These are phyloP conservation scores for Aurelia coerulea DNA, from an alignment of 30 jellyfish, hydroid and myxozoan species.

Conservation along the genomic window DNA sequence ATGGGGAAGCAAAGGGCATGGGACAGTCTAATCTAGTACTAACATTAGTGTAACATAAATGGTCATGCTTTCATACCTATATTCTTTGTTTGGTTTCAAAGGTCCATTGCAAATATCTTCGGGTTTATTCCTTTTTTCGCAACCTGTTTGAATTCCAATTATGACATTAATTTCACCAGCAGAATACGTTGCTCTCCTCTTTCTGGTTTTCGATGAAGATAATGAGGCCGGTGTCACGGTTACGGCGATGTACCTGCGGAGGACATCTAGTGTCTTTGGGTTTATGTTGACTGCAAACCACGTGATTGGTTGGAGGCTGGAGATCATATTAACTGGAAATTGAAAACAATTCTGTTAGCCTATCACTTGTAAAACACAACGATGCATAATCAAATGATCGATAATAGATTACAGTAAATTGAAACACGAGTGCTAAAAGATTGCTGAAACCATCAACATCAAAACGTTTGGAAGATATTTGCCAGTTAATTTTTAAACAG, in stretches of 20 bases:
- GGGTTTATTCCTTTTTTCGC: conserved; percentile 32
- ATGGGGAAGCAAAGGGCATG: too few species aligned
- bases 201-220: background rate
- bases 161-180: conserved; percentile 27
- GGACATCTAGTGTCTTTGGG: conserved; percentile 4
- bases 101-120: conserved; percentile 85
- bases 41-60: too few species aligned
- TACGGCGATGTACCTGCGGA: conserved; percentile 67
- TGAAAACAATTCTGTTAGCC: background rate
- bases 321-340: conserved; percentile 53
- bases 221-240: conserved; percentile 1
- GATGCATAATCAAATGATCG: too few species aligned
- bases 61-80: conserved; percentile 45
- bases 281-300: conserved; percentile 67
- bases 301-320: conserved; percentile 39
- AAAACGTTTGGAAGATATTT: background rate
- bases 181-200: conserved; percentile 3
- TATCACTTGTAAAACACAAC: too few species aligned
- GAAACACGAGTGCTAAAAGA: too few species aligned
- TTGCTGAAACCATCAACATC: too few species aligned
- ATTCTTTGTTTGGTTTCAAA: conserved; percentile 53
- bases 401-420: too few species aligned
- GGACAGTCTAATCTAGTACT: too few species aligned
- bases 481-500: background rate
- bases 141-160: conserved; percentile 67